Base-by-base conservation (phyloP, 2,888 invertebrate genomes). In the Priapulus caudatus region DNA sequence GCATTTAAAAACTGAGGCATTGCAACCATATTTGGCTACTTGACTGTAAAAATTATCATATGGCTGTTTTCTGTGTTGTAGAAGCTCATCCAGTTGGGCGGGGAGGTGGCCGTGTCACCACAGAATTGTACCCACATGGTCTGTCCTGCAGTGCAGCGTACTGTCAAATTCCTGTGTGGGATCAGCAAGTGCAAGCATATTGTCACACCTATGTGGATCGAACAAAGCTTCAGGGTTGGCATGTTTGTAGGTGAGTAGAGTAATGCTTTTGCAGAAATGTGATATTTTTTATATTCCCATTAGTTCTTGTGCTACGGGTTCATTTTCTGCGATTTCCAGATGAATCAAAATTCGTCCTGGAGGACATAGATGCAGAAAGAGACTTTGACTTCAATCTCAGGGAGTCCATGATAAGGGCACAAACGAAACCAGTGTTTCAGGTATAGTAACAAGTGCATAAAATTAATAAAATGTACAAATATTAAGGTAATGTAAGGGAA, bases 71-170 rank as follows among this genome's bases (percentile, higher is more conserved):
- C 53, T 33, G 52, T 50, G 24, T 63, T 66, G 21, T 65, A 79
- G 78, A 76, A 77, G 64, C 76, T 79, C 15, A 69, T 84, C 56
- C 80, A 83, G 70, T 78, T 95, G 19, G 92, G 92, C 23, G 93
- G 91, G 0, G 75, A 80, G 18, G 75, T 90, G 20, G 84, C 84
- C 1, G 81, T 81, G 2, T 79, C 80, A 56, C 81, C 84, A 46
- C 71, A 77, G 3, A 83, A 86, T 60, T 89, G 89, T 20, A 93
- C 91, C 0, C 93, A 97, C 70, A 77, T 97, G 43, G 81, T 97
- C 1, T 83, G 88, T 82, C 80, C 83, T 23, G 79, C 82, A 52
- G 75, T 86, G 10, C 80, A 80, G 51, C 79, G 92, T 49, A 90
- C 91, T 0, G 79, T 84, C 63, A 92, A 92, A 68, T 77, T 95